Evolutionary conservation across 2,888 invertebrate species (phyloP).

Genomic region (Drosophila kambysellisi): DNA sequence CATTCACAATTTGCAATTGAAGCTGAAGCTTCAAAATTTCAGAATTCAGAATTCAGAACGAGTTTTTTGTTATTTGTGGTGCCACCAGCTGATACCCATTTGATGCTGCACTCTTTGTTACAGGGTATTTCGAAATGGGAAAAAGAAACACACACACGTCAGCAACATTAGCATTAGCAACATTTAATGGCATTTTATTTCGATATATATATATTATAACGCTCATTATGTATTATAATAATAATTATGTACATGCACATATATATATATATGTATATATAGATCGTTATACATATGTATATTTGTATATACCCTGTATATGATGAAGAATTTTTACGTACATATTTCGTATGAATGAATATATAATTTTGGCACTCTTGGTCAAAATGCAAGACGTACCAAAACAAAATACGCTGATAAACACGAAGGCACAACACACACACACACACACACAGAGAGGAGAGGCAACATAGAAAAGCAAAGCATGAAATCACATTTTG

Average conservation of each 20-base stretch:
- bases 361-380: constrained; percentile 51
- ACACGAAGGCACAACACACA: constrained; percentile 4
- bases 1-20: background rate
- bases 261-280: background rate
- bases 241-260: constrained; percentile 18
- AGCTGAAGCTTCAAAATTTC: background rate
- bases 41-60: background rate
- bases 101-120: background rate
- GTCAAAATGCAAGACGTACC: constrained; percentile 35
- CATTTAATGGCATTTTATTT: constrained; percentile 43
- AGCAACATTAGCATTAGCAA: constrained; percentile 24
- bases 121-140: constrained; percentile 29
- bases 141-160: constrained; percentile 23
- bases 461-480: constrained; percentile 18
- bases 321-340: constrained; percentile 38
- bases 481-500: constrained; percentile 54
- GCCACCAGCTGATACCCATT: background rate
- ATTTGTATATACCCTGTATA: constrained; percentile 3
- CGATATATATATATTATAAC: constrained; percentile 27
- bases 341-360: constrained; percentile 63
- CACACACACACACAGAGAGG: background rate
- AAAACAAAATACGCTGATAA: constrained; percentile 54
- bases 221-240: constrained; percentile 36
- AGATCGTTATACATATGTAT: background rate
- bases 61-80: background rate